Conservation (phyloP, 2,888 invertebrate species). For the Dryococelus australis region DNA sequence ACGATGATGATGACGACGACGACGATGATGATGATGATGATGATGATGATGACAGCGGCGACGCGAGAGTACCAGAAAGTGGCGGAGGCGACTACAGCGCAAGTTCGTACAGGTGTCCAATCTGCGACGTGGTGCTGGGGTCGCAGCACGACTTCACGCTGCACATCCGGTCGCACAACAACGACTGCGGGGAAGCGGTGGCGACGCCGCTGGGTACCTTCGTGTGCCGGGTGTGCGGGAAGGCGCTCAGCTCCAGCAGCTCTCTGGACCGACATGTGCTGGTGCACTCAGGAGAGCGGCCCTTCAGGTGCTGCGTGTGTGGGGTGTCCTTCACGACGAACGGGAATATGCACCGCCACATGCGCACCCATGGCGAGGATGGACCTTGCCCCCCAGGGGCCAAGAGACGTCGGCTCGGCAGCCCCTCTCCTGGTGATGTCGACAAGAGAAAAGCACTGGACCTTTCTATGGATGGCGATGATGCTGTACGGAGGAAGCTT, state of each 20-base stretch:
- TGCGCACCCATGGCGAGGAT: slow-evolving; percentile 68
- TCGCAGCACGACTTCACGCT: slow-evolving; percentile 73
- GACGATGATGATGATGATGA: not conserved
- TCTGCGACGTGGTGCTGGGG: slow-evolving; percentile 68
- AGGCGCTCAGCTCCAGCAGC: slow-evolving; percentile 77
- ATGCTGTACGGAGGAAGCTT: slow-evolving; percentile 53
- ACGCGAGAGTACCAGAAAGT: not conserved
- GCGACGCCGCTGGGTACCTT: slow-evolving; percentile 53
- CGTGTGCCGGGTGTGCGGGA: slow-evolving; percentile 71
- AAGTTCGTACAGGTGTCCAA: slow-evolving; percentile 65
- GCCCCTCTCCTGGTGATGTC: slow-evolving; percentile 26
- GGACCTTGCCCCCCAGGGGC: slow-evolving; percentile 50
- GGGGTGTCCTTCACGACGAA: slow-evolving; percentile 84
- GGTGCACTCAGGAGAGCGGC: slow-evolving; percentile 81
- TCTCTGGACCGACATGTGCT: slow-evolving; percentile 81
- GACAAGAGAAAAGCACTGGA: slow-evolving; percentile 52
- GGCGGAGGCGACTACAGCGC: slow-evolving; percentile 19
- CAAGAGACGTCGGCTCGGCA: slow-evolving; percentile 39
- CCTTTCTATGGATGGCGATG: slow-evolving; percentile 55
- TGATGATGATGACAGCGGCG: slow-evolving; percentile 7
- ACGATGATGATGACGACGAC: not conserved
- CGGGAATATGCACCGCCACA: slow-evolving; percentile 86
- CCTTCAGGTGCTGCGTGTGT: slow-evolving; percentile 81
- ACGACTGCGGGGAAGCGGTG: slow-evolving; percentile 58
- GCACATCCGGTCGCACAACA: slow-evolving; percentile 72